Conservation (phyloP, 1,140 invertebrate species). For the Tigriopus japonicus region DNA sequence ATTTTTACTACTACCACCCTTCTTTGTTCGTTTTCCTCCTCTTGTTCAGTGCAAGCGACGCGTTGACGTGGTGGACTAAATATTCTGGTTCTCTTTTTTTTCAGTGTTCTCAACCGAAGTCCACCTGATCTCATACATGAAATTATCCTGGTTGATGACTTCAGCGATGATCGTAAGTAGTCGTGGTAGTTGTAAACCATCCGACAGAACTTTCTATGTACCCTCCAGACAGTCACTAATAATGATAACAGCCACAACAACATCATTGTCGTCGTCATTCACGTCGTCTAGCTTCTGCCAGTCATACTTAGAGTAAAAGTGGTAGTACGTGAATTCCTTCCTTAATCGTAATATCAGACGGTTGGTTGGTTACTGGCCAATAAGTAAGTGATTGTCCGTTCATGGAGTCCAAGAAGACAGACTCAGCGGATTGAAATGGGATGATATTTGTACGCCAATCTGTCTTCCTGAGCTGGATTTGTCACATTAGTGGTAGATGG, state of each 20-base stretch:
- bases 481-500: too few species aligned
- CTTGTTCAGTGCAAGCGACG: neutral
- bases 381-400: too few species aligned
- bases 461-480: too few species aligned
- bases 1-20: too few species aligned
- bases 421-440: too few species aligned
- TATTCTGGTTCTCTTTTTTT: constrained; percentile 24
- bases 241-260: neutral
- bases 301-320: neutral
- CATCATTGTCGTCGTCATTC: neutral
- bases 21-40: neutral
- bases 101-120: constrained; percentile 77
- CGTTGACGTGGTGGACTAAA: neutral
- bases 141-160: constrained; percentile 94
- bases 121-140: constrained; percentile 85
- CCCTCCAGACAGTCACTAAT: neutral
- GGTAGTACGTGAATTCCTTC: too few species aligned
- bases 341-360: too few species aligned
- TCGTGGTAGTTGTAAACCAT: neutral
- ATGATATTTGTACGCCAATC: too few species aligned
- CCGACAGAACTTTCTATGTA: neutral
- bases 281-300: neutral
- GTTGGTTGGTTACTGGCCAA: too few species aligned
- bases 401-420: too few species aligned
- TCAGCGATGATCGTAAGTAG: constrained; percentile 75